Conservation (phyloP, 2,113 vertebrate genomes). For the Antechinus flavipes region DNA sequence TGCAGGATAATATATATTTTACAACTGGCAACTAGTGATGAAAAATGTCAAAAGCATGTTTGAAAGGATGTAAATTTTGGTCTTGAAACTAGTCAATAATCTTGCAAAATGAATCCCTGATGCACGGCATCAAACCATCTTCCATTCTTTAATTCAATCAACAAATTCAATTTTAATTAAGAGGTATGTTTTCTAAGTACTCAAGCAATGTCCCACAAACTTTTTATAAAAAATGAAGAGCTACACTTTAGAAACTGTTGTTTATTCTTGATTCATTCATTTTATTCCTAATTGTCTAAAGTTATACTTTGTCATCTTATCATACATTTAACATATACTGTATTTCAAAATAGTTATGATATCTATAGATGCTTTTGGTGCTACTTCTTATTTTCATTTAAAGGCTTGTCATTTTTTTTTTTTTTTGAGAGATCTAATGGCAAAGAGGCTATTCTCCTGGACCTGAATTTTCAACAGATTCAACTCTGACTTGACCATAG, state of each 20-base stretch:
- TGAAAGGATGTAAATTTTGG: not conserved
- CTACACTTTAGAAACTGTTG: not conserved
- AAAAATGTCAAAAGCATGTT: not conserved
- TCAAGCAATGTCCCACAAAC: not conserved
- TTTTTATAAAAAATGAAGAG: not conserved
- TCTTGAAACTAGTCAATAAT: not conserved
- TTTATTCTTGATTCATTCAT: not conserved
- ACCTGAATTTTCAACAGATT: not conserved
- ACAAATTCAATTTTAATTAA: not conserved
- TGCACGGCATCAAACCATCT: not conserved
- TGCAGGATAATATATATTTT: not conserved
- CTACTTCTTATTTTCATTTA: not conserved
- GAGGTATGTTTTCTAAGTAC: not conserved
- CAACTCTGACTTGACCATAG: not conserved
- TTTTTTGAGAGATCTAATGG: not conserved
- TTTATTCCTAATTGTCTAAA: not conserved
- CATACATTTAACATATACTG: not conserved
- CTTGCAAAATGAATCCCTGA: not conserved
- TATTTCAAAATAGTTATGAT: not conserved
- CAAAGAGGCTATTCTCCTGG: not conserved
- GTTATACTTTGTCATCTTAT: not conserved
- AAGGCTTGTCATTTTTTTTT: not conserved
- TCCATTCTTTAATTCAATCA: not conserved
- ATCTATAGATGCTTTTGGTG: not conserved
- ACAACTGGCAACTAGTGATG: not conserved